These are phyloP conservation scores for Agonopterix subpropinquella DNA, from an alignment of 2,888 invertebrate genomes.

Conservation along the genomic window DNA sequence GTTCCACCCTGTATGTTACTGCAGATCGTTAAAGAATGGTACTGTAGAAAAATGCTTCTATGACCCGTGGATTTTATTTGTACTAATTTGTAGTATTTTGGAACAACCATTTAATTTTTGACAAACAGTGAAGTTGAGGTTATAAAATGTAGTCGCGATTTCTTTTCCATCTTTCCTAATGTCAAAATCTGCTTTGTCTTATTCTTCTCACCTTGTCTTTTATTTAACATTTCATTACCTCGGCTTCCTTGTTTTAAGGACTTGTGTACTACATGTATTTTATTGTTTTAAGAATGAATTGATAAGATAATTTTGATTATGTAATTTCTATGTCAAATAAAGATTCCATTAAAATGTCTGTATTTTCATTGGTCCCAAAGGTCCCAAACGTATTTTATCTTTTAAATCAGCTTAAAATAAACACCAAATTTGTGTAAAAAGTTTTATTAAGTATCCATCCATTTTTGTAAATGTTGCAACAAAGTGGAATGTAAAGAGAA, in stretches of 20 bases:
- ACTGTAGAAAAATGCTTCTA: too few relatives aligned
- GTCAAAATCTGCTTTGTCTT: slow-evolving; percentile 6
- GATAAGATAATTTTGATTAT: slow-evolving; percentile 33
- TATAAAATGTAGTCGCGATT: slow-evolving; percentile 41
- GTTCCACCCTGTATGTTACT: too few relatives aligned
- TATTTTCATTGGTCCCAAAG: neutral
- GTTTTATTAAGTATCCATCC: slow-evolving; percentile 33
- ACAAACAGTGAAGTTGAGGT: slow-evolving; percentile 61
- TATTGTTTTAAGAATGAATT: slow-evolving; percentile 43
- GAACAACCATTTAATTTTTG: slow-evolving; percentile 36
- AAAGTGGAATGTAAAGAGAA: slow-evolving; percentile 50
- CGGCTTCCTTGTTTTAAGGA: slow-evolving; percentile 55
- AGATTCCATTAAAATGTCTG: slow-evolving; percentile 22
- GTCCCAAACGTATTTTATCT: neutral
- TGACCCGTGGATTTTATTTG: too few relatives aligned
- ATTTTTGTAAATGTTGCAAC: slow-evolving; percentile 43
- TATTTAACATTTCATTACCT: slow-evolving; percentile 54
- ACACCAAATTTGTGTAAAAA: slow-evolving; percentile 25
- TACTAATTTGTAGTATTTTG: slow-evolving; percentile 19
- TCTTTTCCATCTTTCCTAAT: slow-evolving; percentile 5
- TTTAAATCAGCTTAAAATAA: slow-evolving; percentile 3
- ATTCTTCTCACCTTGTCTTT: slow-evolving; percentile 6
- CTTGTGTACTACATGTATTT: slow-evolving; percentile 29
- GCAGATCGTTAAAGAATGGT: too few relatives aligned
- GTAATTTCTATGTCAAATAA: slow-evolving; percentile 46